phyloP scores from a whole-genome alignment of 2,888 invertebrate species.

The Molanna angustata region DNA sequence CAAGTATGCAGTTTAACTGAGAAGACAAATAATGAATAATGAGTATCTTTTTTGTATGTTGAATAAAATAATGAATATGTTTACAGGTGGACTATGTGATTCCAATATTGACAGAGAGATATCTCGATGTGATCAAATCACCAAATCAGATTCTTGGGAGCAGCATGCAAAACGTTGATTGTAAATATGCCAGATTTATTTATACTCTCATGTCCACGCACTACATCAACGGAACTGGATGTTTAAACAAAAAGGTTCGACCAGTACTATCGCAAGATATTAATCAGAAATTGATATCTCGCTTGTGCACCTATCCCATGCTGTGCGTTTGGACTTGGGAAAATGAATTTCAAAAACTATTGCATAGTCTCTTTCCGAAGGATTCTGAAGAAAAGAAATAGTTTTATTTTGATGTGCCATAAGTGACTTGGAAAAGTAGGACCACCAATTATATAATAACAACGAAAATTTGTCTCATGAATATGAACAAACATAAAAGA shows the following conservation, averaged over 20 bases:
- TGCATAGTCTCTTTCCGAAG: slow-evolving; percentile 37
- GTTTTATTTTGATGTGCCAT: too few species aligned
- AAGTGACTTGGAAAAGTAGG: too few species aligned
- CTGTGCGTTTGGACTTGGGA: slow-evolving; percentile 52
- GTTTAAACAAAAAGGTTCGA: slow-evolving; percentile 50
- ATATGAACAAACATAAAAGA: too few species aligned
- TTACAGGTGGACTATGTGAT: slow-evolving; percentile 56
- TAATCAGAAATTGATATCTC: slow-evolving; percentile 41
- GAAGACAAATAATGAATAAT: too few species aligned
- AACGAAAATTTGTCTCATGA: too few species aligned
- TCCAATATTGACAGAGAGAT: slow-evolving; percentile 54
- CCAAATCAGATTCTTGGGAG: slow-evolving; percentile 41
- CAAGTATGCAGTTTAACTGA: too few species aligned
- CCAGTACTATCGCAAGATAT: slow-evolving; percentile 45
- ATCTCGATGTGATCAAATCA: slow-evolving; percentile 49
- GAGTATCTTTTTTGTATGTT: too few species aligned
- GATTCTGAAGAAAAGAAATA: not conserved
- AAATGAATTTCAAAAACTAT: slow-evolving; percentile 48
- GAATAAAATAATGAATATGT: too few species aligned
- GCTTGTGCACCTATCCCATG: slow-evolving; percentile 49
- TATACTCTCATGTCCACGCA: slow-evolving; percentile 50
- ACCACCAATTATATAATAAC: too few species aligned
- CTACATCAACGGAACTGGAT: slow-evolving; percentile 50
- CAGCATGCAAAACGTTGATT: slow-evolving; percentile 49
- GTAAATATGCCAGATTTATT: slow-evolving; percentile 51